A percentile compares a stretch with the other conserved stretches of the same genome.
Evolutionary conservation across 2,888 invertebrate species (phyloP).

Genomic region (Apotomis betuletana): DNA sequence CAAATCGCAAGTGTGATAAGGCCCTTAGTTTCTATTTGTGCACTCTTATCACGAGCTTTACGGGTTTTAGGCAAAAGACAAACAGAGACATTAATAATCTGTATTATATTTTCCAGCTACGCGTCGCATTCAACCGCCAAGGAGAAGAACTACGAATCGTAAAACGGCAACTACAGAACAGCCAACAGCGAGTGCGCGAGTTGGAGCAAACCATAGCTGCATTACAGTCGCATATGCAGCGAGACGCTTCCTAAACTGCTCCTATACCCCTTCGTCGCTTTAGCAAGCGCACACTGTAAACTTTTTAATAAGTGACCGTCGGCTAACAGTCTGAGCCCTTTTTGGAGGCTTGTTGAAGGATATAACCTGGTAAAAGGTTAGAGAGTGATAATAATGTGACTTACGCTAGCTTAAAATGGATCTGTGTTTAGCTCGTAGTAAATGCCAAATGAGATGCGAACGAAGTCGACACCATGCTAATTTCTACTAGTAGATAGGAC

Average conservation of each 20-base stretch:
- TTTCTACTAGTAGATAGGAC: constrained; percentile 33
- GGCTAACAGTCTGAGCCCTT: constrained; percentile 30
- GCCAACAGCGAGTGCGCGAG: constrained; percentile 91
- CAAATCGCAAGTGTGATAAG: no score
- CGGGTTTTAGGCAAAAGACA: no score
- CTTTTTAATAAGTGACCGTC: constrained; percentile 11
- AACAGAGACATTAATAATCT: neutral
- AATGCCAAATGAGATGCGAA: constrained; percentile 24
- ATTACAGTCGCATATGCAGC: constrained; percentile 75
- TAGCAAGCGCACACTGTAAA: constrained; percentile 1
- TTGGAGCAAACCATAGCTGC: constrained; percentile 89
- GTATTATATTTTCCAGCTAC: constrained; percentile 79
- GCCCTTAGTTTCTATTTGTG: constrained; percentile 22
- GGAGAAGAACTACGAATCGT: constrained; percentile 90
- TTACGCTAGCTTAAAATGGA: constrained; percentile 33
- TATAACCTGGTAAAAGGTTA: constrained; percentile 16
- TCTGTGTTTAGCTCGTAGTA: constrained; percentile 28
- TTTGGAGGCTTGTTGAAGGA: constrained; percentile 23
- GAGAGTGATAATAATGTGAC: constrained; percentile 41
- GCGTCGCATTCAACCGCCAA: constrained; percentile 90
- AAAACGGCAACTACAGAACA: constrained; percentile 89
- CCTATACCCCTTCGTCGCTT: neutral
- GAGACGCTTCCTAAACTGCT: constrained; percentile 54
- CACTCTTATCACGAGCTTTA: constrained; percentile 4
- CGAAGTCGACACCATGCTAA: constrained; percentile 28